Conservation (phyloP, 2,888 invertebrate species). For the Melanotus villosus region DNA sequence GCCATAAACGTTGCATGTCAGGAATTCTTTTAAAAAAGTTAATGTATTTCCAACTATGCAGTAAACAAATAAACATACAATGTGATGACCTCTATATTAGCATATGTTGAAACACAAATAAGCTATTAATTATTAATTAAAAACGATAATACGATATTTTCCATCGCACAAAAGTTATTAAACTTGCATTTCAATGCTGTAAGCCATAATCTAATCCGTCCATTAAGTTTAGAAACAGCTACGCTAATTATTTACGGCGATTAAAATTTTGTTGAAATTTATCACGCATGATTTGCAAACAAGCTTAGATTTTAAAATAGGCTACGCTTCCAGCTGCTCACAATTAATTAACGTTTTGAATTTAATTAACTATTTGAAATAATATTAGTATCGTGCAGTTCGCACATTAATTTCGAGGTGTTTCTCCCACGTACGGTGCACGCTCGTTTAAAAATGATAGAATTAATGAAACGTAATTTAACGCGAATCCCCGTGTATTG, state of each 20-base stretch:
- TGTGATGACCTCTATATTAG: slow-evolving; percentile 28
- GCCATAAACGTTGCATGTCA: too few relatives aligned
- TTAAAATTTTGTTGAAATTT: slow-evolving; percentile 7
- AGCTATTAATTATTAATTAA: slow-evolving; percentile 32
- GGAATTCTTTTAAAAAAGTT: not conserved
- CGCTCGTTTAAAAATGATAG: not conserved
- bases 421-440: slow-evolving; percentile 15
- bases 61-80: slow-evolving; percentile 33
- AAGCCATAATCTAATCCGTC: not conserved
- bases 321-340: slow-evolving; percentile 12
- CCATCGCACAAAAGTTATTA: slow-evolving; percentile 2
- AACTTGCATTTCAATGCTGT: not conserved
- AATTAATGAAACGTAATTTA: slow-evolving; percentile 18
- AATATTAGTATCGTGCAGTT: slow-evolving; percentile 3
- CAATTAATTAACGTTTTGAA: slow-evolving; percentile 32
- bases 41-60: slow-evolving; percentile 17
- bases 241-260: not conserved
- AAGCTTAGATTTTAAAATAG: slow-evolving; percentile 7
- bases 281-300: slow-evolving; percentile 4
- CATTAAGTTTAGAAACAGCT: not conserved
- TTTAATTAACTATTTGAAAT: slow-evolving; percentile 8
- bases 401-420: slow-evolving; percentile 5
- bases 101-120: slow-evolving; percentile 32
- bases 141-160: slow-evolving; percentile 13
- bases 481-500: slow-evolving; percentile 5